A percentile compares a stretch with the other conserved stretches of the same genome.
phyloP scores from a whole-genome alignment of 2,888 invertebrate species.

The Lasius fuliginosus region DNA sequence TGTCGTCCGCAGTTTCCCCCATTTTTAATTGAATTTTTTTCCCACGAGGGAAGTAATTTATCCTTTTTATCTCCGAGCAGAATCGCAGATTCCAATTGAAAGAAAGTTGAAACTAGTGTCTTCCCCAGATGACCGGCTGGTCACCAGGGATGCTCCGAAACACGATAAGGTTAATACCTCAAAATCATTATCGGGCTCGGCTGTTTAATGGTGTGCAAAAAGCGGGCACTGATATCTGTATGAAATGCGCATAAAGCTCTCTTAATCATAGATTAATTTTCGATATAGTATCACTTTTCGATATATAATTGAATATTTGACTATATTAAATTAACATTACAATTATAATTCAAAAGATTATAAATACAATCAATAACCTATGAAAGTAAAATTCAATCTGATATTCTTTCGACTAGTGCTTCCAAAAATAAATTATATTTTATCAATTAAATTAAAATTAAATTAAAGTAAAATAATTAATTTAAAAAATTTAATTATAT shows the following conservation, averaged over 20 bases:
- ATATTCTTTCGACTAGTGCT: neutral
- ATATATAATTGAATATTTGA: slow-evolving; percentile 5
- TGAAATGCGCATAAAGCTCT: neutral
- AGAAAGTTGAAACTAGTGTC: slow-evolving; percentile 78
- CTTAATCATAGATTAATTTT: slow-evolving; percentile 1
- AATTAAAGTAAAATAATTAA: neutral
- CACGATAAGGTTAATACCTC: slow-evolving; percentile 68
- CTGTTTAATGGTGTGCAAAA: slow-evolving; percentile 19
- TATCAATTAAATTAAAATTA: neutral
- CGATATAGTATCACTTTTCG: neutral
- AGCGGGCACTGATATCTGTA: neutral
- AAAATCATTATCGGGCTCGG: slow-evolving; percentile 53
- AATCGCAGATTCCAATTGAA: slow-evolving; percentile 79
- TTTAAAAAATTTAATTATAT: neutral
- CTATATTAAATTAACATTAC: neutral
- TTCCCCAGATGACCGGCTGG: slow-evolving; percentile 72
- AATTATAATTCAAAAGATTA: neutral
- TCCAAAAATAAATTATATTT: neutral
- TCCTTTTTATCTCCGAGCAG: slow-evolving; percentile 78
- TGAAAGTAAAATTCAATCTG: neutral
- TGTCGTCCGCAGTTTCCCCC: slow-evolving; percentile 76
- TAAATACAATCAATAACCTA: neutral
- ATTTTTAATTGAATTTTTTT: slow-evolving; percentile 79
- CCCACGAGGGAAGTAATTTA: slow-evolving; percentile 77
- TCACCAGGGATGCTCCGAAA: slow-evolving; percentile 71